A percentile compares a stretch with the other conserved stretches of the same genome.
phyloP scores from a whole-genome alignment of 1,140 invertebrate genomes.

The Odontomachus brunneus region DNA sequence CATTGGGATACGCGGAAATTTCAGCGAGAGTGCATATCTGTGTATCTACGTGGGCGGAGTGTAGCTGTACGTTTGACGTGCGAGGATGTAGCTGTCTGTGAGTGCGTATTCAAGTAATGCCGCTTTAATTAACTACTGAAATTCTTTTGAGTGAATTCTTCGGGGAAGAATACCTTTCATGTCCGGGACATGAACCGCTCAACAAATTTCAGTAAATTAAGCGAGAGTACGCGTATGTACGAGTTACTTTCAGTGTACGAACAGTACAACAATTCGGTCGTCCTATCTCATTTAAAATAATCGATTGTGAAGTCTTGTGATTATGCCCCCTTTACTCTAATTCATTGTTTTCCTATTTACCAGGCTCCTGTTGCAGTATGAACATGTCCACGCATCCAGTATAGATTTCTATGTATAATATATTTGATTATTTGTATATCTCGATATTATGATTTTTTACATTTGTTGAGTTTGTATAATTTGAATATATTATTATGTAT shows the following conservation, averaged over 20 bases:
- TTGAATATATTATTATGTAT: background rate
- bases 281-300: background rate
- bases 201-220: slow-evolving; percentile 27
- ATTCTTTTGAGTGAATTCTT: slow-evolving; percentile 9
- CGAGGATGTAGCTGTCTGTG: slow-evolving; percentile 44
- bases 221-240: slow-evolving; percentile 8
- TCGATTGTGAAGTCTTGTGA: slow-evolving; percentile 9
- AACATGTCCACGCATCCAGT: slow-evolving; percentile 32
- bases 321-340: background rate
- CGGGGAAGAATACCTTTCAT: background rate
- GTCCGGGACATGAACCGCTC: slow-evolving; percentile 3
- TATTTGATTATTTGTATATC: background rate
- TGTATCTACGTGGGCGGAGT: slow-evolving; percentile 34
- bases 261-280: slow-evolving; percentile 20
- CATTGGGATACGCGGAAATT: slow-evolving; percentile 33
- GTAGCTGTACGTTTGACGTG: slow-evolving; percentile 39
- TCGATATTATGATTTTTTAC: background rate
- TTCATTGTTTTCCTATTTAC: background rate
- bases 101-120: slow-evolving; percentile 38
- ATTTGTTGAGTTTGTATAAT: slow-evolving; percentile 32
- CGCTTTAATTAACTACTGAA: slow-evolving; percentile 50
- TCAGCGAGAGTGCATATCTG: slow-evolving; percentile 48
- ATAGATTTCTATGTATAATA: slow-evolving; percentile 31
- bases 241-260: slow-evolving; percentile 48
- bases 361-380: slow-evolving; percentile 16